Base-by-base conservation (phyloP, 1,140 invertebrate genomes). In the Ceratitis capitata region DNA sequence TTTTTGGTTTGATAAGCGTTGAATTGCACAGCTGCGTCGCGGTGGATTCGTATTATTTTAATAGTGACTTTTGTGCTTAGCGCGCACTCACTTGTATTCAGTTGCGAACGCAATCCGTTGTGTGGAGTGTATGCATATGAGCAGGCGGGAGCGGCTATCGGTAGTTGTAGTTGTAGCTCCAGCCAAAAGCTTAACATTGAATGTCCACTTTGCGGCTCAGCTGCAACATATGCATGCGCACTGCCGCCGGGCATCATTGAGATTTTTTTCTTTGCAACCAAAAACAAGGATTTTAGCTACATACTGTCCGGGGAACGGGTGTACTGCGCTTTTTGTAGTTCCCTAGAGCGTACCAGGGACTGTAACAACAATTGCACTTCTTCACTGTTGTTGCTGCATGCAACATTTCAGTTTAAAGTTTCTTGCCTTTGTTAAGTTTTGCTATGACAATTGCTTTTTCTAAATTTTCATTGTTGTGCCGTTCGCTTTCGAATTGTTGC, bases 1-100 rank as follows among this genome's bases (percentile, higher is more conserved):
- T 32, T 69, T 26, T 32, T 32, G 61, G 61, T 69, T 69, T 69
- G 61, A 35, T 69, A 69, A 69, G 61, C 61, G 61, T 69, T 69
- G 61, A 69, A 69, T 69, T 39, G 29, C 19, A 3, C 61, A 69
- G 61, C 16, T 69, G 61, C 61, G 32, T 32, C 35, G 61, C 16
- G 35, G 61, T 32, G 32, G 32, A 12, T 69, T 39, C 4, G 16
- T 69, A 19, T 19, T 61, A 26, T 61, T 61, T 56, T 23, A 3
- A 16, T 9, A 56, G 51, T 2, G 51, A 19, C 29, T 69, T 69
- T 69, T 69, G 61, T 69, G 51, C 51, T n/a, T 14, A 39, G 32
- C 61, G 29, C 12, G 6, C 14, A 53, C 51, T n/a, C 1, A 19
- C 51, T 53, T 16, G 51, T n/a, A n/a, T n/a, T n/a, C n/a, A 53